phyloP scores from a whole-genome alignment of 2,797 vertebrate genomes.

The Sebastes aleutianus region DNA sequence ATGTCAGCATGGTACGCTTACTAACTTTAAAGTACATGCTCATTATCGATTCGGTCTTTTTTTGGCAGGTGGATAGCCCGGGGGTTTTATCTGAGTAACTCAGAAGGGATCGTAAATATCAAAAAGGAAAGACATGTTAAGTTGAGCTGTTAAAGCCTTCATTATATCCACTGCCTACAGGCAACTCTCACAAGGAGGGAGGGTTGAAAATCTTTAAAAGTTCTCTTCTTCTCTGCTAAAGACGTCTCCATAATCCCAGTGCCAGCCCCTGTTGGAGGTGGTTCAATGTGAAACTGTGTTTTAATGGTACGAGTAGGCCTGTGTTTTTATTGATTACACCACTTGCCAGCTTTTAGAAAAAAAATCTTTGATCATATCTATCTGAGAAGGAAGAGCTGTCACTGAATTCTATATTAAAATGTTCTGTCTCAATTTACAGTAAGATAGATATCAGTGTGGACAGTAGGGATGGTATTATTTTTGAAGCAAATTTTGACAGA shows the following conservation, averaged over 20 bases:
- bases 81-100: constrained; percentile 6
- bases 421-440: not conserved
- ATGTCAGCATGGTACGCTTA: not conserved
- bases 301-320: not conserved
- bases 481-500: not conserved
- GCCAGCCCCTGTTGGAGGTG: not conserved
- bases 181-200: not conserved
- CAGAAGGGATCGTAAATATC: constrained; percentile 15
- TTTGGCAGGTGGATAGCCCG: not conserved
- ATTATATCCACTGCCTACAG: constrained; percentile 35
- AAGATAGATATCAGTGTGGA: not conserved
- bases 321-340: not conserved
- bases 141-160: constrained; percentile 1
- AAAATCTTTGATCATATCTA: not conserved
- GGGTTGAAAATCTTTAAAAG: constrained; percentile 11
- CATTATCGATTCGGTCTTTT: not conserved
- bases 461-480: not conserved
- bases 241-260: not conserved
- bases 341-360: not conserved
- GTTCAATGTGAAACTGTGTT: not conserved
- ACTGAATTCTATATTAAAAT: not conserved
- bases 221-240: not conserved
- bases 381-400: not conserved
- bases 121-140: constrained; percentile 19
- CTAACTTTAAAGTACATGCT: not conserved